Base-by-base conservation (phyloP, 1,140 invertebrate genomes). In the Pseudomyrmex cubaensis region DNA sequence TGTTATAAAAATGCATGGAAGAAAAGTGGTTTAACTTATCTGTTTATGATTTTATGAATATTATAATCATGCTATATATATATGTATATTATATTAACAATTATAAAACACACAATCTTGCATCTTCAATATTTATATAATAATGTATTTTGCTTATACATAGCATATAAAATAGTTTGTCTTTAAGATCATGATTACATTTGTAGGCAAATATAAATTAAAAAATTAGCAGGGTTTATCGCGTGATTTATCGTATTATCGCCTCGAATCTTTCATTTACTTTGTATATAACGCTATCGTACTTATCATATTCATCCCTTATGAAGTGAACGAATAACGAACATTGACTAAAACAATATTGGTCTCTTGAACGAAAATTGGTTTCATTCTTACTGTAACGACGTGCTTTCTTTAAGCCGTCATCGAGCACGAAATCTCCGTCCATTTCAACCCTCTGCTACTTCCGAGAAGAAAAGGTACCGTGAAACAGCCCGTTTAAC, bases 401-500 rank as follows among this genome's bases (percentile, higher is more conserved):
- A 61, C 66, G 66, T 56, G 76, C 76, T 80, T 80, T 66, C 44
- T 66, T 72, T 61, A 72, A 72, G 44, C 76, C 66, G 54, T 72
- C 54, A 80, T 80, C 76, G 76, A 66, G 76, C 76, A n/a, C 76
- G 54, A 80, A 70, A 80, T 80, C 76, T 80, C 85, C 73, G 35
- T 76, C 57, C 61, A 48, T 72, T 76, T 82, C 48, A 85, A 73
- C 52, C 83, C 57, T 61, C 13, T 54, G 70, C 57, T 20, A n/a
- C 59, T 50, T 62, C 54, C 67, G 57, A 82, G 74, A 83, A 87
- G 83, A 69, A 69, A 22, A 35, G 52, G 56, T 20, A 46, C 35
- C 83, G 64, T 46, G 70, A 85, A 83, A 87, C 64, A 64, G 66
- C 69, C 85, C 76, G 87, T 86, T 89, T 89, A 89, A 89, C 87